Conservation (phyloP, 2,797 vertebrate genomes). For the Gymnothorax reevesii region DNA sequence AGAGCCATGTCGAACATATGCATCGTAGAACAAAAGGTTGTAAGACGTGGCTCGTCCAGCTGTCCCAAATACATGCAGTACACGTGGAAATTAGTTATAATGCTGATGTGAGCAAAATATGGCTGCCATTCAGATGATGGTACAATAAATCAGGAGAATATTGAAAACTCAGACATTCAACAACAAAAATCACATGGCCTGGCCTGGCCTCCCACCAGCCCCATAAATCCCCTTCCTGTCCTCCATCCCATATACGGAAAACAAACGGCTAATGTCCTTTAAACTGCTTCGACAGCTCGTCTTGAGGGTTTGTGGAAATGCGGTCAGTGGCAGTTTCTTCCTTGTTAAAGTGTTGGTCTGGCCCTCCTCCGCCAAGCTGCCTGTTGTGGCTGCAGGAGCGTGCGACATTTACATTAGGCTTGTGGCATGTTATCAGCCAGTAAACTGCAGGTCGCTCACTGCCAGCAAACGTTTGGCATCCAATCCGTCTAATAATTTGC, state of each 20-base stretch:
- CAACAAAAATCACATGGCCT: slow-evolving; percentile 31
- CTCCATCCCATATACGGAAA: slow-evolving; percentile 35
- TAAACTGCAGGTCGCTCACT: not conserved
- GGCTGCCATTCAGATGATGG: slow-evolving; percentile 33
- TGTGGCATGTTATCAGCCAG: slow-evolving; percentile 19
- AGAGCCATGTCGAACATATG: not conserved
- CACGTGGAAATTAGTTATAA: slow-evolving; percentile 12
- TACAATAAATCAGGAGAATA: slow-evolving; percentile 40
- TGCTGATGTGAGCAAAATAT: slow-evolving; percentile 36
- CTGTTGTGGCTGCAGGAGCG: not conserved
- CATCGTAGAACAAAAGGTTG: not conserved
- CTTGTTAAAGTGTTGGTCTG: slow-evolving; percentile 18
- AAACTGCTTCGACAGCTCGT: slow-evolving; percentile 34
- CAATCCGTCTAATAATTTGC: not conserved
- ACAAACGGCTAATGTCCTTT: slow-evolving; percentile 38
- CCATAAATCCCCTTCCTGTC: not conserved
- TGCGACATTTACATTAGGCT: slow-evolving; percentile 28
- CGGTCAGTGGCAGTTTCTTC: slow-evolving; percentile 40
- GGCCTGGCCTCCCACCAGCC: slow-evolving; percentile 26
- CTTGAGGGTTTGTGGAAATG: slow-evolving; percentile 41
- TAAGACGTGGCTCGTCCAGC: slow-evolving; percentile 1
- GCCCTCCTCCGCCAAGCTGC: not conserved
- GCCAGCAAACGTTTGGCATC: slow-evolving; percentile 21
- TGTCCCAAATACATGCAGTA: not conserved
- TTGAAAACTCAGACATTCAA: slow-evolving; percentile 37